Conservation (phyloP, 2,113 vertebrate genomes). For the Platysternon megacephalum region DNA sequence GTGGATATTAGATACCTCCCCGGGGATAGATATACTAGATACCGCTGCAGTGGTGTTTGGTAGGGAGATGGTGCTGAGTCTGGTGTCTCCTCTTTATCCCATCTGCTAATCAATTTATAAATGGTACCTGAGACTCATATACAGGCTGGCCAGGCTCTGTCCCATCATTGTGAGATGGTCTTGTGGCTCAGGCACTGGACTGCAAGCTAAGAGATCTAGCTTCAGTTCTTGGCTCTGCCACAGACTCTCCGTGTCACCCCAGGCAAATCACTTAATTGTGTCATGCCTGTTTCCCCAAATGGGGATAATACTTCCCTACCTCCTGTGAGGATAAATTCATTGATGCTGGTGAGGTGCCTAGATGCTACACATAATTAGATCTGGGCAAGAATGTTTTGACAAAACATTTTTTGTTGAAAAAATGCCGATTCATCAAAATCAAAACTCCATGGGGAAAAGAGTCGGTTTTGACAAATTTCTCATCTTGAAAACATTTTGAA, state of each 20-base stretch:
- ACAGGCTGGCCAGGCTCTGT: background rate
- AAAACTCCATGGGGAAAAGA: background rate
- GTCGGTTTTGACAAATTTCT: background rate
- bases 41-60: background rate
- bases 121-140: background rate
- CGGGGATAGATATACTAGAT: background rate
- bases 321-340: background rate
- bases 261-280: background rate
- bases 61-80: background rate
- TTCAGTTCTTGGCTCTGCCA: accelerated
- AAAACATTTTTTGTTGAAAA: background rate
- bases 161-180: background rate
- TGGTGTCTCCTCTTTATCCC: background rate
- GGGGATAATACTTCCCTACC: background rate
- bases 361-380: background rate
- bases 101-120: background rate
- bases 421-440: background rate
- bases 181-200: background rate
- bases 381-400: background rate
- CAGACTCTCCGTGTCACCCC: background rate
- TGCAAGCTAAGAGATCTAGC: background rate
- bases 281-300: background rate
- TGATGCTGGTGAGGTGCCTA: background rate
- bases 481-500: background rate
- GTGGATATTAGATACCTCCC: background rate